Percentiles rank a stretch among this genome's conserved stretches.
Conservation (phyloP, 2,888 invertebrate genomes). For the Periphyllus acericola region DNA sequence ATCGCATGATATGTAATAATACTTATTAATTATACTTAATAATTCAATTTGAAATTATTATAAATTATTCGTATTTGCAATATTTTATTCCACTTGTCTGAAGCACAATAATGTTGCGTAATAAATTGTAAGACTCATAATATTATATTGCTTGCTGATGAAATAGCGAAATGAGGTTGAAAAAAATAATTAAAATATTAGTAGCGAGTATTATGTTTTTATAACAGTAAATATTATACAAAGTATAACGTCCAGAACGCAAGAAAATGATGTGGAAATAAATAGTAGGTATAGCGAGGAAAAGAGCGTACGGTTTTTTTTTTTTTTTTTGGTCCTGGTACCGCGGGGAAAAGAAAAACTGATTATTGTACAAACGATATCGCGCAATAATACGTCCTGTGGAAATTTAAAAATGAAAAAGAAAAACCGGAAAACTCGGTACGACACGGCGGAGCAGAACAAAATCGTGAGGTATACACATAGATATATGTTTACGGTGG, state of each 20-base stretch:
- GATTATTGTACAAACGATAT: neutral
- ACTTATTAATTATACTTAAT: too few relatives aligned
- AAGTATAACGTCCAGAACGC: neutral
- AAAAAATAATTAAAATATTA: too few relatives aligned
- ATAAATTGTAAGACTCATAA: too few relatives aligned
- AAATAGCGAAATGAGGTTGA: too few relatives aligned
- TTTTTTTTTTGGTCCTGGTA: neutral
- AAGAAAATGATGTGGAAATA: neutral
- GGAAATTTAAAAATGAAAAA: neutral
- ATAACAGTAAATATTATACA: too few relatives aligned
- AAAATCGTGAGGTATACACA: neutral
- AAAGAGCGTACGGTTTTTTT: neutral
- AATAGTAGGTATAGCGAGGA: neutral
- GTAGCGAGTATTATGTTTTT: too few relatives aligned
- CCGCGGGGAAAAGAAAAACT: neutral
- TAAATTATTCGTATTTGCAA: too few relatives aligned
- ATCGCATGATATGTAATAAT: too few relatives aligned
- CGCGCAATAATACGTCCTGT: neutral
- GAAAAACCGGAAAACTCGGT: neutral
- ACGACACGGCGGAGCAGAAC: neutral
- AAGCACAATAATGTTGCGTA: too few relatives aligned
- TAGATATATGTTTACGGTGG: neutral
- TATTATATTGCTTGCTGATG: too few relatives aligned
- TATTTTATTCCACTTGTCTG: too few relatives aligned
- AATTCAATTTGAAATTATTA: too few relatives aligned